Evolutionary conservation across 2,113 vertebrate genomes (phyloP).

Genomic region (Caretta caretta): DNA sequence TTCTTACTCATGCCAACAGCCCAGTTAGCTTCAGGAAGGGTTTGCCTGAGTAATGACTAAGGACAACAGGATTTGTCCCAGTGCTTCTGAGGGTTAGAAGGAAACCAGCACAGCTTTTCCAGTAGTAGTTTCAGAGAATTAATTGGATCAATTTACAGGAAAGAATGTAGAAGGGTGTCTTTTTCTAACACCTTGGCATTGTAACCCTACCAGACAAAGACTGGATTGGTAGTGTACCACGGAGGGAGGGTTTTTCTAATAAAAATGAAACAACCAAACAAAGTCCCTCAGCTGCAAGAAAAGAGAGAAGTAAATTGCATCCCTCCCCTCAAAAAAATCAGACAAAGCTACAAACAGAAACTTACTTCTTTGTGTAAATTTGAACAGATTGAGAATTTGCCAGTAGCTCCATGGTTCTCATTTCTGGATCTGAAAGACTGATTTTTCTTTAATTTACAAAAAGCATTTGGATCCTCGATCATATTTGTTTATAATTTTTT

Average conservation of each 20-base stretch:
- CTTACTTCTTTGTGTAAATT: background rate
- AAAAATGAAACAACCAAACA: background rate
- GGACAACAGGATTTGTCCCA: background rate
- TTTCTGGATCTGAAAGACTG: background rate
- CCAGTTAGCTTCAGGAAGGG: background rate
- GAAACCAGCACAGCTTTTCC: background rate
- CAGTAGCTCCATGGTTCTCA: background rate
- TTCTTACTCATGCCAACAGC: background rate
- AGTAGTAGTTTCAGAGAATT: background rate
- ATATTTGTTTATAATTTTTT: background rate
- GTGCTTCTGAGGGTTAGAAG: background rate
- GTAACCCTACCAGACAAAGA: background rate
- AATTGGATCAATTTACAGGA: background rate
- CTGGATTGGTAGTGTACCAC: background rate
- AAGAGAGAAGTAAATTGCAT: background rate
- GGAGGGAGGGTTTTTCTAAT: background rate
- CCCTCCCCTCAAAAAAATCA: background rate
- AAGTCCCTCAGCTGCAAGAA: background rate
- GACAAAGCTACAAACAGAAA: background rate
- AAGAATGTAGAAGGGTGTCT: background rate
- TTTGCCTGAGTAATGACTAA: background rate
- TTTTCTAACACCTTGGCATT: background rate
- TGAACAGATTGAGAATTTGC: constrained; percentile 7
- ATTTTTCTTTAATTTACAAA: background rate
- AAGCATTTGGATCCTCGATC: background rate